Evolutionary conservation across 2,888 invertebrate genomes (phyloP), one percentile per base, ranked within the genome.

Genomic region (Cryptus viduatorius): DNA sequence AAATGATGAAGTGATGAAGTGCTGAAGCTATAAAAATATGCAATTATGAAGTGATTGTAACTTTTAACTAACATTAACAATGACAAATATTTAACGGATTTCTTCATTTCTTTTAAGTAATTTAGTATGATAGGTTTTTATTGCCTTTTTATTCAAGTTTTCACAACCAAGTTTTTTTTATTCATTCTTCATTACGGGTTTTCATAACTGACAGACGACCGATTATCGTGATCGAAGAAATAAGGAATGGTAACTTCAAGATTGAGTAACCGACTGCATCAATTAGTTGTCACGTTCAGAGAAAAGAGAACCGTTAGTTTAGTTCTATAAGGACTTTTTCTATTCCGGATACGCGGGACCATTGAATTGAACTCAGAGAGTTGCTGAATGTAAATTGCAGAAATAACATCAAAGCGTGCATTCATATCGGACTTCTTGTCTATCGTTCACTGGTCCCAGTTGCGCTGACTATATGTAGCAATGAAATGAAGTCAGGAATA

Each of bases 401-500:
- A 80, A 84, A 81, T 79, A 87, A 87, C 85, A 86, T 85, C 85
- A 87, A 87, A 87, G 85, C 77, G 44, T n/a, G 42, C 50, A 19
- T 64, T n/a, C 53, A 53, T 46, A 31, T 44, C 59, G 14, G 50
- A 68, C 12, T 46, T 48, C 46, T 53, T 65, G 53, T 31, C 29
- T 42, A 31, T 31, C 5, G 12, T 24, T 71, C 48, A 12, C 24
- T 10, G 56, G 42, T 19, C 44, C 53, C 46, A 56, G 65, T 19
- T 42, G 44, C 42, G 1, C 19, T 46, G 29, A 24, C 10, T 64
- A 50, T 65, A 65, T 65, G 29, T 10, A 46, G 56, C 44, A 78
- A 85, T 79, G 79, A 86, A 88, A 88, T 85, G 81, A 89, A 88
- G 84, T 88, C 85, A 67, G 69, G 81, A 83, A 87, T 86, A 24